Evolutionary conservation across 2,888 invertebrate species (phyloP).

Genomic region (Parapristionchus giblindavisi): DNA sequence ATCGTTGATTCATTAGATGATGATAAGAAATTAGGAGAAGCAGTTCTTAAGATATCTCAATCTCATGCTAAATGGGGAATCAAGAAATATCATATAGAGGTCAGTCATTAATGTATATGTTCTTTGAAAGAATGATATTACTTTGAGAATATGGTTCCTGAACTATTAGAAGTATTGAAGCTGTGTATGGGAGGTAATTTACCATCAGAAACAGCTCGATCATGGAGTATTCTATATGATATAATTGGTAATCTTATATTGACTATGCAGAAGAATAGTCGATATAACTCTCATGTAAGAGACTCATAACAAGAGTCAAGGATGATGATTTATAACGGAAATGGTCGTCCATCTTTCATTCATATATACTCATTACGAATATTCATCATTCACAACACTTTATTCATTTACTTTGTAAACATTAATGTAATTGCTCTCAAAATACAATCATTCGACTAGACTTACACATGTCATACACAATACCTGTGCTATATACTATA

Average conservation of each 20-base stretch:
- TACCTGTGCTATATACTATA: too few species aligned
- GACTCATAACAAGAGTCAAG: not conserved
- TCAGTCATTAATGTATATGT: conserved; percentile 19
- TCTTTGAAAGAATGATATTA: not conserved
- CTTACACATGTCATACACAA: too few species aligned
- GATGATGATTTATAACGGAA: not conserved
- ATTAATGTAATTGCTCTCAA: too few species aligned
- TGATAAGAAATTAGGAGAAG: conserved; percentile 25
- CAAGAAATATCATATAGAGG: conserved; percentile 58
- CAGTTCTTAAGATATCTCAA: conserved; percentile 45
- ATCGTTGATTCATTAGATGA: conserved; percentile 32
- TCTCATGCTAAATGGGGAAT: conserved; percentile 58
- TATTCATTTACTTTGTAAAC: too few species aligned
- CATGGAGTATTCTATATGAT: conserved; percentile 58
- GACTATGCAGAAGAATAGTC: conserved; percentile 18
- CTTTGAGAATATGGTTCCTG: conserved; percentile 25
- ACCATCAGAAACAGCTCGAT: conserved; percentile 47
- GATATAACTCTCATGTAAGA: not conserved
- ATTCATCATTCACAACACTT: too few species aligned
- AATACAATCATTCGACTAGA: too few species aligned
- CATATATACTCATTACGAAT: not conserved
- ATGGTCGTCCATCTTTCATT: not conserved
- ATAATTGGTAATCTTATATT: conserved; percentile 50
- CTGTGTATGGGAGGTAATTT: conserved; percentile 43
- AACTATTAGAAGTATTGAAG: conserved; percentile 22